These are phyloP conservation scores for Pachymerium ferrugineum DNA, from an alignment of 2,888 invertebrate species.

Conservation along the genomic window DNA sequence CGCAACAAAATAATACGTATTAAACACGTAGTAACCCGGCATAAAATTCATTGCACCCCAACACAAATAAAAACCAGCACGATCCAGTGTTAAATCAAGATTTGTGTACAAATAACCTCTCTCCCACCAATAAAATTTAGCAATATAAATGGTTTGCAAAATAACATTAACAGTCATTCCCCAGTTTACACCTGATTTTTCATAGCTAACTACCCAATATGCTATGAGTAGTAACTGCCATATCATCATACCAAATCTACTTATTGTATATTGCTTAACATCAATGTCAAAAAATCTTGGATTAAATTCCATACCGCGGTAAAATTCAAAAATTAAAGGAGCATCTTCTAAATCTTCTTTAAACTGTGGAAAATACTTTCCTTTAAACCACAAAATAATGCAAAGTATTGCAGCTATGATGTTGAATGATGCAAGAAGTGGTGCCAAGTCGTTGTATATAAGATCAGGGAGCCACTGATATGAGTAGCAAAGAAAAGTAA, in stretches of 20 bases:
- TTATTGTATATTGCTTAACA: conserved; percentile 45
- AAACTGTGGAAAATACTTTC: conserved; percentile 39
- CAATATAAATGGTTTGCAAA: conserved; percentile 52
- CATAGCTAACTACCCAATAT: conserved; percentile 36
- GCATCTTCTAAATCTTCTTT: conserved; percentile 33
- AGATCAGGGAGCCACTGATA: conserved; percentile 46
- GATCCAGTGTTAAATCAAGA: conserved; percentile 55
- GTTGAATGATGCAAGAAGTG: conserved; percentile 50
- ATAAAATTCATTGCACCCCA: conserved; percentile 55
- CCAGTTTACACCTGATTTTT: conserved; percentile 42
- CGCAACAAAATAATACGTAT: conserved; percentile 51
- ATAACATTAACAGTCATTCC: conserved; percentile 46
- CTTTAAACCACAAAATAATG: conserved; percentile 47
- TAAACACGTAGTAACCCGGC: conserved; percentile 48
- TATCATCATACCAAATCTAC: conserved; percentile 50
- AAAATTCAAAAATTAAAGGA: conserved; percentile 53
- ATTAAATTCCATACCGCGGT: conserved; percentile 56
- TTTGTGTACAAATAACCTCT: conserved; percentile 54
- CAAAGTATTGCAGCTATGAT: conserved; percentile 50
- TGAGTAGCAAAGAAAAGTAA: conserved; percentile 42
- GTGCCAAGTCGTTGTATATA: conserved; percentile 51
- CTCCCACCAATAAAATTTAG: conserved; percentile 58
- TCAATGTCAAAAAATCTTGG: conserved; percentile 48
- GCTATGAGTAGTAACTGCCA: conserved; percentile 45
- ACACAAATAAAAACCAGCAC: conserved; percentile 52